These are phyloP conservation scores for Troides helena DNA, from an alignment of 2,888 invertebrate genomes.

Conservation along the genomic window DNA sequence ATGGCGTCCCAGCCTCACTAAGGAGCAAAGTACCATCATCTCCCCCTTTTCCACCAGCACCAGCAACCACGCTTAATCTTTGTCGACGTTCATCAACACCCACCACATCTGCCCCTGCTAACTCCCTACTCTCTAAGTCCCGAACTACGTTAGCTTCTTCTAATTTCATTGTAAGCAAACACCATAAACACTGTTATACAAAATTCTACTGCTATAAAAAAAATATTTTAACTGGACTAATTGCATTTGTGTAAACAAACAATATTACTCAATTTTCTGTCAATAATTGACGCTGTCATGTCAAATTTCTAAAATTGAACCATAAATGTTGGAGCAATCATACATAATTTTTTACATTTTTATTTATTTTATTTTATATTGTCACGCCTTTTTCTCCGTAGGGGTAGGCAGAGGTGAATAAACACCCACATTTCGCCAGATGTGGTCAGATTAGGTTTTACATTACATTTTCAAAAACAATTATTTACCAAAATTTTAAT, in stretches of 20 bases:
- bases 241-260: neutral
- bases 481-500: no score
- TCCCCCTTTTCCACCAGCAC: slow-evolving; percentile 21
- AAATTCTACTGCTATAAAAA: neutral
- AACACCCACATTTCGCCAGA: no score
- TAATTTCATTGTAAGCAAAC: slow-evolving; percentile 45
- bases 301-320: no score
- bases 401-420: no score
- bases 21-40: slow-evolving; percentile 36
- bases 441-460: no score
- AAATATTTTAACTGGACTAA: no score
- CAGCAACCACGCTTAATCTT: slow-evolving; percentile 33
- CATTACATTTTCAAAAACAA: no score
- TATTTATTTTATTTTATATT: no score
- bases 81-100: slow-evolving; percentile 33
- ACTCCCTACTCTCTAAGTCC: slow-evolving; percentile 44
- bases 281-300: neutral
- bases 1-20: slow-evolving; percentile 36
- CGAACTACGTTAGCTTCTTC: slow-evolving; percentile 43
- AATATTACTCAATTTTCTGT: neutral
- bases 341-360: no score
- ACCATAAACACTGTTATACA: neutral
- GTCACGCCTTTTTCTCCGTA: no score
- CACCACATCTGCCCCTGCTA: slow-evolving; percentile 42
- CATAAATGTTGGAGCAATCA: no score